Base-by-base conservation (phyloP, 2,113 vertebrate species). In the Hepsetus odoe region DNA sequence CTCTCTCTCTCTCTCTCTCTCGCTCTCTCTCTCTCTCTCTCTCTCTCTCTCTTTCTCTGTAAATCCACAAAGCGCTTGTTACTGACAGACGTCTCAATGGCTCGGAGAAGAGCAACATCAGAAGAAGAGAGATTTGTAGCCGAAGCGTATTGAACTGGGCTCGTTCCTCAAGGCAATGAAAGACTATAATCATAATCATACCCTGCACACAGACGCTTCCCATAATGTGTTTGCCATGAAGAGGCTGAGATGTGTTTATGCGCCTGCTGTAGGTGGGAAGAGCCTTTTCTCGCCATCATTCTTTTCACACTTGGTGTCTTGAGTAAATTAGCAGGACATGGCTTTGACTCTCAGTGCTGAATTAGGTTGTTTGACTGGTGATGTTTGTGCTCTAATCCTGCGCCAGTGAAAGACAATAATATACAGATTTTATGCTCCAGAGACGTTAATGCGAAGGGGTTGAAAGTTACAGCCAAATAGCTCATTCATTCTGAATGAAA, bases 201-300 rank as follows among this genome's bases (percentile, higher is more conserved):
- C 30, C 51, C 38, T 58, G 40, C 32, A 55, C 11, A 44, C 46
- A 38, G 61, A 69, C 18, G 72, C 61, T 49, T 5, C 22, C 49
- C 72, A 56, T 53, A 40, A 46, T n/a, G 28, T n/a, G 24, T 53
- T 65, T 65, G 61, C 40, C 59, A 28, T 59, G 58, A 72, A 46
- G 35, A 67, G 46, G 8, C 61, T 53, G 42, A 67, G 24, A 70
- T 51, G 62, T 67, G 71, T 78, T 69, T 69, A n/a, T 69, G 32
- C 61, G 49, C 74, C 22, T 40, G 55, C 11, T 68, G 61, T n/a
- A 61, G n/a, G 65, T n/a, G 28, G 14, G 26, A 1, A 24, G 73
- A 35, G 64, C 9, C 13, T 42, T 22, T 55, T 0, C 5, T n/a
- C 28, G 8, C 4, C 26, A 16, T 30, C 28, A 7, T 13, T 61